Evolutionary conservation across 2,888 invertebrate genomes (phyloP).

Genomic region (Agriopis aurantiaria): DNA sequence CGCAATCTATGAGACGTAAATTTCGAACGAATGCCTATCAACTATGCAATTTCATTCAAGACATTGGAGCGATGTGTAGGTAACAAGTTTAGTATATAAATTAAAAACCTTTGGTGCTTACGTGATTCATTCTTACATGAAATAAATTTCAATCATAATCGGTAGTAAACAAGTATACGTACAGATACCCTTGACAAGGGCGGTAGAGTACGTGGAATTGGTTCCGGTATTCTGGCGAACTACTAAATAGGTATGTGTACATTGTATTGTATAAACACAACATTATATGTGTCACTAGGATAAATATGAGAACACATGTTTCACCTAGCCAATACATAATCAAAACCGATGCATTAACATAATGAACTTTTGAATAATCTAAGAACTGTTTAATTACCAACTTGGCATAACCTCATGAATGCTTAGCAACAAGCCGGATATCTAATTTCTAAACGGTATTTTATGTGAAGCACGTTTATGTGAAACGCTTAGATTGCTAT

Average conservation of each 20-base stretch:
- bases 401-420: not conserved
- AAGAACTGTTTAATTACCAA: not conserved
- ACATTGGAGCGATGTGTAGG: too few relatives aligned
- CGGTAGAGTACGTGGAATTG: too few relatives aligned
- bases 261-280: not conserved
- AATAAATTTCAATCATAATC: too few relatives aligned
- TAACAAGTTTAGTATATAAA: too few relatives aligned
- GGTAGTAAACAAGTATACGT: too few relatives aligned
- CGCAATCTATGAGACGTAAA: too few relatives aligned
- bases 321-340: not conserved
- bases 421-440: not conserved
- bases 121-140: too few relatives aligned
- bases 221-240: not conserved
- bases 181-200: too few relatives aligned
- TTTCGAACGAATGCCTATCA: too few relatives aligned
- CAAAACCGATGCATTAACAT: not conserved
- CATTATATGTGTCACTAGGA: not conserved
- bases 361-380: not conserved
- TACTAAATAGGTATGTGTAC: not conserved
- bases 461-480: not conserved
- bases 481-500: not conserved
- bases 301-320: slow-evolving; percentile 1
- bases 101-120: too few relatives aligned
- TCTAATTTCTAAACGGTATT: not conserved
- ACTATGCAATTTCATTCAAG: too few relatives aligned